These are phyloP conservation scores for Etia nguti DNA, from an alignment of 2,113 vertebrate genomes.

Conservation along the genomic window DNA sequence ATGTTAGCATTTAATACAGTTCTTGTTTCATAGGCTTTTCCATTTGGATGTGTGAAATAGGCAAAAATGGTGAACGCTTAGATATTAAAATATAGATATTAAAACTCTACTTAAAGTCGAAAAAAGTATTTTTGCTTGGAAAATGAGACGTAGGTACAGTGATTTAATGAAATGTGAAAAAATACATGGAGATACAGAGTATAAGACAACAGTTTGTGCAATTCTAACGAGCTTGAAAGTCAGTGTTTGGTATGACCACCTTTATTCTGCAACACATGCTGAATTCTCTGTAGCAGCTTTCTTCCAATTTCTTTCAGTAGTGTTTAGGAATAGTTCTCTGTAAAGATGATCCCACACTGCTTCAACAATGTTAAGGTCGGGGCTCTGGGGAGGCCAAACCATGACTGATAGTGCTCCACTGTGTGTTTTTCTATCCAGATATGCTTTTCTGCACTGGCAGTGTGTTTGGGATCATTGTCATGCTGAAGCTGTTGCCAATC, in stretches of 20 bases:
- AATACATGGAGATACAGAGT: not conserved
- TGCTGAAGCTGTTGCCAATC: not conserved
- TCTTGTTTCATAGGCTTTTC: not conserved
- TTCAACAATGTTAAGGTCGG: not conserved
- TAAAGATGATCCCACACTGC: not conserved
- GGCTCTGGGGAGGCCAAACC: not conserved
- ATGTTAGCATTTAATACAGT: not conserved
- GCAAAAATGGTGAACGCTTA: not conserved
- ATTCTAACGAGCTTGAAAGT: not conserved
- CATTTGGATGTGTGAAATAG: not conserved
- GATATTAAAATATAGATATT: not conserved
- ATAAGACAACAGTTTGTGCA: not conserved
- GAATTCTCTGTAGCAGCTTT: not conserved
- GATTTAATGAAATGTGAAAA: not conserved
- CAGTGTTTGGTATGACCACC: not conserved
- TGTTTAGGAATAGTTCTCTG: not conserved
- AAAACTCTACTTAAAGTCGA: not conserved
- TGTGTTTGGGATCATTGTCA: not conserved
- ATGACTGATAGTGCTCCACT: not conserved
- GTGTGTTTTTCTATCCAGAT: not conserved
- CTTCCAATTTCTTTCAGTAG: not conserved
- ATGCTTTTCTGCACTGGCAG: not conserved
- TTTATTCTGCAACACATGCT: not conserved
- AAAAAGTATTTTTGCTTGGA: not conserved
- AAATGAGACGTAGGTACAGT: not conserved